Conservation (phyloP, 2,797 vertebrate genomes). For the Tokudaia tokunoshimensis region DNA sequence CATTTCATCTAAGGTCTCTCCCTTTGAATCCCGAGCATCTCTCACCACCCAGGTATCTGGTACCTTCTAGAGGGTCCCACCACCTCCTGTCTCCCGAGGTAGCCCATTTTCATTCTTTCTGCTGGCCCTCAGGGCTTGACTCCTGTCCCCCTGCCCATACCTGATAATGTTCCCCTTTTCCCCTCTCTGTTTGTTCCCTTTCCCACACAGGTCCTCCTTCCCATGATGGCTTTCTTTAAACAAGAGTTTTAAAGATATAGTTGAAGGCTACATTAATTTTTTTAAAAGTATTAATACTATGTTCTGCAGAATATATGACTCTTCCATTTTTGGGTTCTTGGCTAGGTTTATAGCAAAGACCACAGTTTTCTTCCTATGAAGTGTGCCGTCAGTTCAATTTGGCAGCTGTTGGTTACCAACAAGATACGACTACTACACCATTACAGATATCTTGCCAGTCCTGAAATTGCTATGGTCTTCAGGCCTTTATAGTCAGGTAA, state of each 20-base stretch:
- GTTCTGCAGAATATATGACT: background rate
- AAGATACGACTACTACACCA: background rate
- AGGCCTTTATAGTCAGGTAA: background rate
- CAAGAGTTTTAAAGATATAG: background rate
- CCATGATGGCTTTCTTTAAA: background rate
- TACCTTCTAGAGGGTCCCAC: too few species aligned
- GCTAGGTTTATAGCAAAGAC: background rate
- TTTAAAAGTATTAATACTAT: background rate
- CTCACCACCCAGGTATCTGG: too few species aligned
- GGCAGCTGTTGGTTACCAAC: background rate
- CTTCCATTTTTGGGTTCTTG: background rate
- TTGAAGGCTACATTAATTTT: background rate
- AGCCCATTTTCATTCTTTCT: too few species aligned
- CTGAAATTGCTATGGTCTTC: background rate
- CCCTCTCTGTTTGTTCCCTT: too few species aligned
- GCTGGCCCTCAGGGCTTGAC: background rate
- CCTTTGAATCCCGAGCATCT: too few species aligned
- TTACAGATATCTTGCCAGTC: background rate
- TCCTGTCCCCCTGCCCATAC: background rate
- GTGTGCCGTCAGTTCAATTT: background rate
- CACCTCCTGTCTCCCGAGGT: too few species aligned
- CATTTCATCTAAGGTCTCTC: too few species aligned
- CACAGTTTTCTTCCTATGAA: background rate
- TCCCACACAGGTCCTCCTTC: background rate
- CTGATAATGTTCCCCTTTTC: background rate